Evolutionary conservation across 2,888 invertebrate genomes (phyloP).

Genomic region (Nymphalis c-album): DNA sequence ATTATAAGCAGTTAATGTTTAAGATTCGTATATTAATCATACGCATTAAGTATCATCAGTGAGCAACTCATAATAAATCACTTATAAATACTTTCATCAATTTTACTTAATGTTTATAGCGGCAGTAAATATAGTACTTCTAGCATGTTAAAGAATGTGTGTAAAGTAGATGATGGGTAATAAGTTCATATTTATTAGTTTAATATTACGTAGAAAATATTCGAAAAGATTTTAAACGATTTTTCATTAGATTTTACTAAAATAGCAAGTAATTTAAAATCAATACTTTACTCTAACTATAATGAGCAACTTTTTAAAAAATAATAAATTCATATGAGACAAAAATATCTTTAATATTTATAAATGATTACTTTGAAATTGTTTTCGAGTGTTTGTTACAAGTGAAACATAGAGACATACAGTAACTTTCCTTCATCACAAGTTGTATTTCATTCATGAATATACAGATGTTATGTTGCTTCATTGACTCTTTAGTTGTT

Average conservation of each 20-base stretch:
- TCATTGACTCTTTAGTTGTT: conserved; percentile 19
- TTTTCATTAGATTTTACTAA: conserved; percentile 10
- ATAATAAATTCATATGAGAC: not conserved
- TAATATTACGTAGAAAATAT: conserved; percentile 4
- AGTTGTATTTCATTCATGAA: conserved; percentile 22
- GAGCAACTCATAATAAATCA: not conserved
- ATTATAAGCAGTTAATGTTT: conserved; percentile 1
- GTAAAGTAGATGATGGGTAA: not conserved
- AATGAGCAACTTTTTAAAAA: conserved; percentile 2
- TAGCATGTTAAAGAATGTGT: not conserved
- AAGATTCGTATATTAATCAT: not conserved
- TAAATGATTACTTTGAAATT: conserved; percentile 2
- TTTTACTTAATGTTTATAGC: not conserved
- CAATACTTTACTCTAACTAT: not conserved
- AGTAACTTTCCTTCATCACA: conserved; percentile 26
- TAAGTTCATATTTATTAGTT: conserved; percentile 1
- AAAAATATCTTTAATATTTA: conserved; percentile 1
- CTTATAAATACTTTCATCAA: conserved; percentile 2
- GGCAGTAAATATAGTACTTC: conserved; percentile 2
- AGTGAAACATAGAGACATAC: conserved; percentile 5
- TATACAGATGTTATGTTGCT: conserved; percentile 13
- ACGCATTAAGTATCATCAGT: not conserved
- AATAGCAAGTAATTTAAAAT: conserved; percentile 7
- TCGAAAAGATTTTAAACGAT: not conserved
- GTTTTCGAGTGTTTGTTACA: conserved; percentile 24